phyloP scores from a whole-genome alignment of 1,140 invertebrate genomes.

The Fopius arisanus region DNA sequence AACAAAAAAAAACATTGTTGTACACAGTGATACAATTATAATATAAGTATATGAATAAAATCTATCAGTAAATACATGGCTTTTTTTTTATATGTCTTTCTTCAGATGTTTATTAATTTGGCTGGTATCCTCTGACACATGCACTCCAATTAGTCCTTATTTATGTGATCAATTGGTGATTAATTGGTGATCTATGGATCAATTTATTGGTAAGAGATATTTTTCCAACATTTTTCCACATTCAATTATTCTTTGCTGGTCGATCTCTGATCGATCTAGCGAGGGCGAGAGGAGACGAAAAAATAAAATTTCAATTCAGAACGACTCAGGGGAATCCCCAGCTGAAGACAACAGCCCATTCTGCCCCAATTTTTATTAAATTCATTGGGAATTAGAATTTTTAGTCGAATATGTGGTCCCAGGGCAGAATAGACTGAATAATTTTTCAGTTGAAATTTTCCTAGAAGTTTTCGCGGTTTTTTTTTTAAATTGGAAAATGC shows the following conservation, averaged over 20 bases:
- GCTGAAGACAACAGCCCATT: too few species aligned
- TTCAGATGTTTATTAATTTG: constrained; percentile 31
- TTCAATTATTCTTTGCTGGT: too few species aligned
- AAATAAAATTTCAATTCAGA: too few species aligned
- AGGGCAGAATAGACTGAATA: neutral
- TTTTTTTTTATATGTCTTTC: constrained; percentile 47
- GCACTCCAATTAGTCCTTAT: constrained; percentile 1
- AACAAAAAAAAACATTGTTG: constrained; percentile 57
- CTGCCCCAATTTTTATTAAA: too few species aligned
- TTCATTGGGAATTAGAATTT: too few species aligned
- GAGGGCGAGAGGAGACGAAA: too few species aligned
- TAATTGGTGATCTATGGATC: too few species aligned
- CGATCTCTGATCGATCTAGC: too few species aligned
- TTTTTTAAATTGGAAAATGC: neutral
- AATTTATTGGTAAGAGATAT: too few species aligned
- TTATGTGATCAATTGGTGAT: neutral
- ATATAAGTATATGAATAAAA: constrained; percentile 68
- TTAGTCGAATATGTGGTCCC: too few species aligned
- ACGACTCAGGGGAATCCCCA: too few species aligned
- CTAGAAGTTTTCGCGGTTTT: neutral
- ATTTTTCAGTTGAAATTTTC: neutral
- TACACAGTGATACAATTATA: constrained; percentile 68
- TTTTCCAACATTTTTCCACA: too few species aligned
- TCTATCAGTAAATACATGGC: constrained; percentile 61
- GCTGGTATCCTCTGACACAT: constrained; percentile 51